Evolutionary conservation across 2,888 invertebrate genomes (phyloP).

Genomic region (Pristionchus exspectatus): DNA sequence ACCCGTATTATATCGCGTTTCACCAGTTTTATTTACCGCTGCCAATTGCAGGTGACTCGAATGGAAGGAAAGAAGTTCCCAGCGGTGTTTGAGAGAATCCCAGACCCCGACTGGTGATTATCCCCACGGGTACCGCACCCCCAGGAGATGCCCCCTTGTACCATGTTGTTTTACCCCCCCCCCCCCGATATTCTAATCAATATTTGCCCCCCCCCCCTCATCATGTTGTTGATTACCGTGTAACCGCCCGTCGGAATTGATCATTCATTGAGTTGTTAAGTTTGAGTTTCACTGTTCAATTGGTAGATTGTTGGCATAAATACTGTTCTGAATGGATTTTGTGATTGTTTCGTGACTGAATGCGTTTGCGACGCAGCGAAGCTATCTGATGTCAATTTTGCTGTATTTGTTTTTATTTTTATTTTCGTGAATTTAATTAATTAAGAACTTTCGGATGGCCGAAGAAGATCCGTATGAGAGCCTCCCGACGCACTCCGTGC

Average conservation of each 20-base stretch:
- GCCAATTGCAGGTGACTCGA: conserved; percentile 84
- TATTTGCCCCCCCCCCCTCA: not conserved
- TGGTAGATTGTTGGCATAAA: conserved; percentile 36
- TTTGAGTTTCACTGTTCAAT: not conserved
- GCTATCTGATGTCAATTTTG: not conserved
- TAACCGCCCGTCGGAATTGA: not conserved
- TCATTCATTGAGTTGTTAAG: not conserved
- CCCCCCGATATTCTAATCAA: not conserved
- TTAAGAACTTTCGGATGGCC: conserved; percentile 47
- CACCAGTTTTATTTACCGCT: not conserved
- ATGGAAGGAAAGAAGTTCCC: conserved; percentile 94
- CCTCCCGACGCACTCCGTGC: conserved; percentile 73
- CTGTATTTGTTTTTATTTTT: not conserved
- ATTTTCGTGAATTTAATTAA: not conserved
- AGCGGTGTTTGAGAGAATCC: conserved; percentile 82
- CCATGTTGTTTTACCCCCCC: not conserved
- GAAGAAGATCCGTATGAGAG: conserved; percentile 76
- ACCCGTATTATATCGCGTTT: not conserved
- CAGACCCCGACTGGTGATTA: conserved; percentile 83
- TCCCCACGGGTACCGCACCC: not conserved
- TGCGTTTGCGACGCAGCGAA: conserved; percentile 12
- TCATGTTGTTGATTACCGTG: conserved; percentile 27
- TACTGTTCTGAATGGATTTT: not conserved
- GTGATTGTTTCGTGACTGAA: not conserved
- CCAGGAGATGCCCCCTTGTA: not conserved